Evolutionary conservation across 2,888 invertebrate genomes (phyloP).

Genomic region (Xestia c-nigrum): DNA sequence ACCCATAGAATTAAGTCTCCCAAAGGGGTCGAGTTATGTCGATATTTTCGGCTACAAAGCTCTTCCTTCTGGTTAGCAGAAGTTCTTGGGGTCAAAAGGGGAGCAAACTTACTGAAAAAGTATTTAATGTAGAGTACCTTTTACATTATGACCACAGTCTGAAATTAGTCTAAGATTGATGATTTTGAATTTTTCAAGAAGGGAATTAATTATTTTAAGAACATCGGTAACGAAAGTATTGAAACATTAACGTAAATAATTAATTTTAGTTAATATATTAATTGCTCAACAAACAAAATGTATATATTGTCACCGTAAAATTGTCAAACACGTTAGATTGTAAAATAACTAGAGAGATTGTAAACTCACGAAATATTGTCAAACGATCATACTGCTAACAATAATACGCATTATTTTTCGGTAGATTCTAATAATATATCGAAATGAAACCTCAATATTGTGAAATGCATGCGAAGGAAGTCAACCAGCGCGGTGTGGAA

Average conservation of each 20-base stretch:
- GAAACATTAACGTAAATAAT: background rate
- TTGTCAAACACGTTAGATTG: too few species aligned
- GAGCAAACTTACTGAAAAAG: conserved; percentile 19
- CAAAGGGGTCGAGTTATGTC: conserved; percentile 36
- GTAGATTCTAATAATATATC: too few species aligned
- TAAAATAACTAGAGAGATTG: too few species aligned
- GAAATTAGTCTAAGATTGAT: background rate
- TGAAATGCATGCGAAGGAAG: too few species aligned
- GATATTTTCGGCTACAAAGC: conserved; percentile 25
- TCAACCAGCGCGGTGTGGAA: too few species aligned
- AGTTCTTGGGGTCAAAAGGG: conserved; percentile 1
- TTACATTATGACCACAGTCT: background rate
- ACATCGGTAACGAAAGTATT: background rate
- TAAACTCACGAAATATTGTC: too few species aligned
- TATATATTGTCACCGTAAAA: too few species aligned
- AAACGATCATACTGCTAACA: too few species aligned
- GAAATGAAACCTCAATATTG: too few species aligned
- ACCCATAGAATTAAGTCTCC: conserved; percentile 25
- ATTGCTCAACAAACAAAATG: background rate
- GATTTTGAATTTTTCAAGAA: background rate
- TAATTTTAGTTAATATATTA: background rate
- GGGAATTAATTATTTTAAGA: background rate
- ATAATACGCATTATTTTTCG: too few species aligned
- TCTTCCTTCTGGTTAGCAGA: conserved; percentile 6
- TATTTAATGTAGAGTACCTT: background rate